phyloP scores from a whole-genome alignment of 2,888 invertebrate species.

The Hanleya hanleyi region DNA sequence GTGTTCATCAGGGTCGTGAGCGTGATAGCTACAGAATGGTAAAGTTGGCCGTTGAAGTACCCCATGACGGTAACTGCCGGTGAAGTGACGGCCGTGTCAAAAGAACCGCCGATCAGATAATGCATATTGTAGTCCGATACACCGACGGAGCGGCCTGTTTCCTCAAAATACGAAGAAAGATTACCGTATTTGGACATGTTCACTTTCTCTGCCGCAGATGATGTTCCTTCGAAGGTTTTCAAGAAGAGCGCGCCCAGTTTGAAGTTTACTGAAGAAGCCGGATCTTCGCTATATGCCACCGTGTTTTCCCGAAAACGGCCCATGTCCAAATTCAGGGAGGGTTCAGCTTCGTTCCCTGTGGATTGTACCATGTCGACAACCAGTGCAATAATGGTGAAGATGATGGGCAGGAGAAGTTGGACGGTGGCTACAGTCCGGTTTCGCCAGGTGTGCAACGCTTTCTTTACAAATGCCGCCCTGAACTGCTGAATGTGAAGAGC shows the following conservation, averaged over 20 bases:
- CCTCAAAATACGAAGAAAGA: conserved; percentile 18
- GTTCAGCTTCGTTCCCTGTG: conserved; percentile 69
- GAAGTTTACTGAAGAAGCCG: neutral
- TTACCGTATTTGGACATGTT: neutral
- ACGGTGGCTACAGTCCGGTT: conserved; percentile 78
- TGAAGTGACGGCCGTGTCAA: conserved; percentile 32
- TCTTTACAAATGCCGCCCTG: conserved; percentile 80
- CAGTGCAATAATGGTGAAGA: conserved; percentile 80
- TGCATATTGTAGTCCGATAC: conserved; percentile 68
- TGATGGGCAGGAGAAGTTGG: conserved; percentile 80
- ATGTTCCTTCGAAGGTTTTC: neutral
- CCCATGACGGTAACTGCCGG: conserved; percentile 69
- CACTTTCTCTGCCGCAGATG: neutral
- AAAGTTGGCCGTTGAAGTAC: conserved; percentile 87
- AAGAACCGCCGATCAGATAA: conserved; percentile 65
- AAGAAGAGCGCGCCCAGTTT: neutral
- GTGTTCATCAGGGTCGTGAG: conserved; percentile 74
- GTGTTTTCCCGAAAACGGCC: conserved; percentile 53
- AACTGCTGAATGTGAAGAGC: conserved; percentile 77
- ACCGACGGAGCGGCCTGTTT: conserved; percentile 51
- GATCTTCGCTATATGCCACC: conserved; percentile 28
- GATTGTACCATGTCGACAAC: conserved; percentile 75
- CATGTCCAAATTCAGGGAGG: conserved; percentile 78
- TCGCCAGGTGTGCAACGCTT: conserved; percentile 79
- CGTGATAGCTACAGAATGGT: conserved; percentile 82